Base-by-base conservation (phyloP, 2,888 invertebrate genomes). In the Elmis aenea region DNA sequence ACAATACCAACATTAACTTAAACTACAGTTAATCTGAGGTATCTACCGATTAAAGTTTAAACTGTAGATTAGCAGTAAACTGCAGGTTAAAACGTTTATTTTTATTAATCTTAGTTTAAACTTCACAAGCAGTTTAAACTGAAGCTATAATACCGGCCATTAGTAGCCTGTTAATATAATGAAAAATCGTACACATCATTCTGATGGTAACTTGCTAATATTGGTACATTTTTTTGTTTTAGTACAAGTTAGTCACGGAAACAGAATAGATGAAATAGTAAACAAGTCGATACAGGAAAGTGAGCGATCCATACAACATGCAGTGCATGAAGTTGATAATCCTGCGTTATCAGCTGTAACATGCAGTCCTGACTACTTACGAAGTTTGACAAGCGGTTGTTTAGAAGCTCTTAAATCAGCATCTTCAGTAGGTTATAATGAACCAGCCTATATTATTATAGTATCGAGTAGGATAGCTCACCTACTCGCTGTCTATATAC, bases 291-390 rank as follows among this genome's bases (percentile, higher is more conserved):
- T 62, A 38, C 57, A 55, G 52, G 68, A 59, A 54, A 57, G 48
- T 42, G 64, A 65, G 58, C 58, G 46, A 38, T 59, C 58, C 42
- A 45, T 63, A 43, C 62, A 55, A 50, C 56, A 57, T 39, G 60
- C 64, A 2, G 58, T 67, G n/a, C 58, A 77, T 34, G 77, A 81
- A 57, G 70, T 81, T 40, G 83, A 83, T 50, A 80, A 81, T 65
- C 83, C 83, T 4, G 77, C 80, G 2, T 69, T 81, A 50, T 74
- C 79, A 1, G 76, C 77, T 6, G 68, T 79, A 21, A 76, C 76
- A 8, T 82, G 81, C 56, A 76, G 78, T 26, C 77, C 83, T 23
- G 77, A 77, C 59, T 78, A 77, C 51, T 67, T 79, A 13, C 62
- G 66, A 38, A 69, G 67, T 48, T 55, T 77, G 41, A 64, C 71